These are phyloP conservation scores for Neosilurus mollespiculum DNA, from an alignment of 2,797 vertebrate genomes.

Conservation along the genomic window DNA sequence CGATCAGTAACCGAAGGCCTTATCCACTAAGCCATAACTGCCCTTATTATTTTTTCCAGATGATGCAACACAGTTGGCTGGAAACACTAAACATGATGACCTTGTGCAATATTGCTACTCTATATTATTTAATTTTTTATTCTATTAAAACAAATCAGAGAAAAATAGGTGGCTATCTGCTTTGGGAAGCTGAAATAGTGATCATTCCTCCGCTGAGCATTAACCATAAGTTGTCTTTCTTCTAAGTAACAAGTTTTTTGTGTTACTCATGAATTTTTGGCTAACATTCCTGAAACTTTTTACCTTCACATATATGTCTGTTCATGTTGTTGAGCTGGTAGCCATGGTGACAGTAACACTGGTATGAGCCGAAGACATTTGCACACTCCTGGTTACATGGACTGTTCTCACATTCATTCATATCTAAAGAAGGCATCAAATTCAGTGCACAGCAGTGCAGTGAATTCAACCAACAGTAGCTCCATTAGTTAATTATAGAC, in stretches of 20 bases:
- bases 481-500: not conserved
- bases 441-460: not conserved
- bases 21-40: too few relatives aligned
- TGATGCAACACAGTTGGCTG: too few relatives aligned
- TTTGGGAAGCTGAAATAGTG: too few relatives aligned
- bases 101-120: too few relatives aligned
- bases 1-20: too few relatives aligned
- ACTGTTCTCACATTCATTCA: conserved; percentile 83
- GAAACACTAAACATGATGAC: too few relatives aligned
- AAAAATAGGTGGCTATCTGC: too few relatives aligned
- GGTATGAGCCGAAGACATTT: conserved; percentile 89
- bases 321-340: conserved; percentile 87
- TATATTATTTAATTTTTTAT: too few relatives aligned
- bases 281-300: conserved; percentile 12
- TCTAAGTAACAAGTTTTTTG: not conserved
- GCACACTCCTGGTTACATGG: conserved; percentile 90
- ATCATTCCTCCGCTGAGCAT: too few relatives aligned
- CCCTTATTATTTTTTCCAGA: too few relatives aligned
- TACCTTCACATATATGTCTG: conserved; percentile 87
- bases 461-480: not conserved
- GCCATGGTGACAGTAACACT: conserved; percentile 88
- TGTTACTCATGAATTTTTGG: not conserved
- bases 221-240: too few relatives aligned
- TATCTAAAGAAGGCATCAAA: conserved; percentile 68
- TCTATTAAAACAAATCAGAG: too few relatives aligned